Conservation (phyloP, 37 sponge, comb jelly and placozoan species). For the Aplysina aerophoba region DNA sequence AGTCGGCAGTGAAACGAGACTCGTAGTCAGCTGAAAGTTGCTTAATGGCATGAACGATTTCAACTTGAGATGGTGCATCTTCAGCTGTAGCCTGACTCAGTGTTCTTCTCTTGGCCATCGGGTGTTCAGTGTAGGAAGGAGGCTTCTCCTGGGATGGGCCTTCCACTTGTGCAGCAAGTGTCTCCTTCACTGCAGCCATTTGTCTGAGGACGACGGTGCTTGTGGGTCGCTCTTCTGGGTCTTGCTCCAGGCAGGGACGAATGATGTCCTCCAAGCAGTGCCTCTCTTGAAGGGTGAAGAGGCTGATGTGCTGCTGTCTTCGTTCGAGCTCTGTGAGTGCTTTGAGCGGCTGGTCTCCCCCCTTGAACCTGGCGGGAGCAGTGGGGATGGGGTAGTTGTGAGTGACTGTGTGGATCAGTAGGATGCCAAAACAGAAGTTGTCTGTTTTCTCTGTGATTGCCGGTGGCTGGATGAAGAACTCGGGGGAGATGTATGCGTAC, state of each 20-base stretch:
- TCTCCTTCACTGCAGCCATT: slow-evolving; percentile 6
- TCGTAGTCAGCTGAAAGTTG: no score
- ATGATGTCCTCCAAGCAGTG: slow-evolving; percentile 4
- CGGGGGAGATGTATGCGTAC: slow-evolving; percentile 45
- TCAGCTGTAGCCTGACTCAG: no score
- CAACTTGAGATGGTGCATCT: no score
- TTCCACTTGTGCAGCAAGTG: no score
- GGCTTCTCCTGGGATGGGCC: no score
- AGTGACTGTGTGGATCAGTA: slow-evolving; percentile 50
- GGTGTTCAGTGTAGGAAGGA: no score
- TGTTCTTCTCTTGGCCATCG: no score
- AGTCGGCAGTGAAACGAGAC: no score
- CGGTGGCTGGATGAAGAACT: background rate
- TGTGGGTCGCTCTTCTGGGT: background rate
- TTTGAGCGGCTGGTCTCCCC: background rate
- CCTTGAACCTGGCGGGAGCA: background rate
- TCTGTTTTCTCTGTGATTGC: slow-evolving; percentile 35
- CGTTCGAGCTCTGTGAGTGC: background rate
- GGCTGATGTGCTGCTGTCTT: background rate
- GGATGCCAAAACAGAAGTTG: slow-evolving; percentile 41
- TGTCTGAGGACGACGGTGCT: background rate
- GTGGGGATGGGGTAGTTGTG: background rate
- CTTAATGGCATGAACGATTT: no score
- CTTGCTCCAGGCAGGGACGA: background rate
- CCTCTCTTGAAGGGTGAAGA: background rate